Evolutionary conservation across 2,113 vertebrate species (phyloP).

Genomic region (Zootoca vivipara): DNA sequence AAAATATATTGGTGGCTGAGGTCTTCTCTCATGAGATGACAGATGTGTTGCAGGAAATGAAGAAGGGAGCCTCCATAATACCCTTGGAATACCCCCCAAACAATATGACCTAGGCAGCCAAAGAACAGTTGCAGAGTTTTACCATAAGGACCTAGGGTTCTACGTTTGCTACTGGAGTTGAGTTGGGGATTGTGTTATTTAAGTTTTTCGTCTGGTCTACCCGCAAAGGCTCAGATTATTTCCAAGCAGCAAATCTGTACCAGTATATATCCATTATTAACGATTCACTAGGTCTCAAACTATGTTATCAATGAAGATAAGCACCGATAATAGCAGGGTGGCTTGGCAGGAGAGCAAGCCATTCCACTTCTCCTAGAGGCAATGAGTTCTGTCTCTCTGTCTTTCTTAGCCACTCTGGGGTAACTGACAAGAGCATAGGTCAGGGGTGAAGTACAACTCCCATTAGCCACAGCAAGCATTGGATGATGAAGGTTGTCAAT

Average conservation of each 20-base stretch:
- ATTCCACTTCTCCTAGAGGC: neutral
- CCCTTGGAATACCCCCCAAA: fast-evolving
- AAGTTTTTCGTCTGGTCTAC: neutral
- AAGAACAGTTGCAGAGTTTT: neutral
- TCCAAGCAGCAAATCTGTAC: neutral
- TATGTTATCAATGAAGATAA: neutral
- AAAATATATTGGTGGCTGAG: slow-evolving; percentile 28
- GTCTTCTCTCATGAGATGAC: neutral
- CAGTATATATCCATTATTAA: neutral
- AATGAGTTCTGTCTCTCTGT: neutral
- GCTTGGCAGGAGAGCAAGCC: neutral
- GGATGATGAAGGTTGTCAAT: no score
- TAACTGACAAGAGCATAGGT: neutral
- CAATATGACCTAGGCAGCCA: neutral
- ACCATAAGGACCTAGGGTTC: neutral
- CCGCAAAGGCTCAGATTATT: neutral
- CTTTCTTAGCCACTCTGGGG: neutral
- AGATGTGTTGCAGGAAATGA: fast-evolving
- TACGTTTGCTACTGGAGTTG: neutral
- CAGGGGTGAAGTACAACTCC: neutral
- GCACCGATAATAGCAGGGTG: neutral
- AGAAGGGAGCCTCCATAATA: fast-evolving
- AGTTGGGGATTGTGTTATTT: neutral
- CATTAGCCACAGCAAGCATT: no score
- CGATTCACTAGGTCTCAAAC: neutral